Evolutionary conservation across 2,113 vertebrate species (phyloP).

Genomic region (Hoplias malabaricus): DNA sequence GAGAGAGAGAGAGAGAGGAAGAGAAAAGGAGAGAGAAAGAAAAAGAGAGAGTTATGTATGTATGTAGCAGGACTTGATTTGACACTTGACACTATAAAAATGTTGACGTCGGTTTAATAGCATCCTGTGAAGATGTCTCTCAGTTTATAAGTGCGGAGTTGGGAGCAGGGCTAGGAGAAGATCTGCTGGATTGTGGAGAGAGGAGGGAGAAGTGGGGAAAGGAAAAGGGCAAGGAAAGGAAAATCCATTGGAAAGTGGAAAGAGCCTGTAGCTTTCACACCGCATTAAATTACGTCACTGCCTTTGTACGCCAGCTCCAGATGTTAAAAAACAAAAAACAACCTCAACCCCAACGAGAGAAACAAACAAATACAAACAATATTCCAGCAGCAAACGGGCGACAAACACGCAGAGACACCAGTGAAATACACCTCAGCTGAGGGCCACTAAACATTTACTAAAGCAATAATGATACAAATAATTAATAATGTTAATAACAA

Average conservation of each 20-base stretch:
- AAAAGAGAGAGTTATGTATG: not conserved
- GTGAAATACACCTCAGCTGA: no score
- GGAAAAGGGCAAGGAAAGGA: not conserved
- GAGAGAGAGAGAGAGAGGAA: not conserved
- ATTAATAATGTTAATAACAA: no score
- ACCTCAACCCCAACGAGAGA: not conserved
- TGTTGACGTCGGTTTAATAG: no score
- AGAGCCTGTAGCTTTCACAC: not conserved
- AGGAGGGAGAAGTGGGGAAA: not conserved
- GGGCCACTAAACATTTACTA: no score
- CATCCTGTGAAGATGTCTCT: not conserved
- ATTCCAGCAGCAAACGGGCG: no score
- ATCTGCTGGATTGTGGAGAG: not conserved
- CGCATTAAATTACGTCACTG: not conserved
- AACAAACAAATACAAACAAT: no score
- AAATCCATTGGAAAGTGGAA: not conserved
- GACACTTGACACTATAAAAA: no score
- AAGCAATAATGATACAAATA: no score
- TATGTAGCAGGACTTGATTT: no score
- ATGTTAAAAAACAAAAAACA: not conserved
- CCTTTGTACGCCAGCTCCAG: not conserved
- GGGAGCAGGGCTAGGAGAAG: not conserved
- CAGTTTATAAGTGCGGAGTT: no score
- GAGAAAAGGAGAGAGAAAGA: not conserved
- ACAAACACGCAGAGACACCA: no score